Evolutionary conservation across 2,888 invertebrate species (phyloP), one percentile per base, ranked within the genome.

Genomic region (Pardosa pseudoannulata): DNA sequence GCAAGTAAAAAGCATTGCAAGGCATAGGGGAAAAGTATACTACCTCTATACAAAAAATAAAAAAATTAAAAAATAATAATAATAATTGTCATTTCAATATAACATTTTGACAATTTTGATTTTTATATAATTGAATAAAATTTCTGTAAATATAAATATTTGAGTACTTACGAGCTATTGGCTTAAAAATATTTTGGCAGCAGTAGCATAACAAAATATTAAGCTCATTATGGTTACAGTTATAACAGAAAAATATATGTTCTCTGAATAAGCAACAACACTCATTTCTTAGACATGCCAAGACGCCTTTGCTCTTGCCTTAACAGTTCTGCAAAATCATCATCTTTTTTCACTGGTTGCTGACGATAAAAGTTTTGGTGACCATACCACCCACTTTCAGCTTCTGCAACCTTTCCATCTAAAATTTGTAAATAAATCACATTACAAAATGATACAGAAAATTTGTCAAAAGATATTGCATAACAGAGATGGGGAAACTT

Each of bases 401-500:
- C 36, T 67, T 67, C 67, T 32, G 67, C 67, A 67, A 67, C 67
- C 32, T 32, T 67, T 11, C 67, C 67, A 67, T 67, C 67, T 67
- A 36, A 1, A 67, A 67, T 2, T 23, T n/a, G n/a, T n/a, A n/a
- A n/a, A n/a, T n/a, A n/a, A n/a, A n/a, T n/a, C n/a, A n/a, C n/a
- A n/a, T n/a, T n/a, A n/a, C n/a, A n/a, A n/a, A n/a, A n/a, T n/a
- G n/a, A n/a, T n/a, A n/a, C n/a, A n/a, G n/a, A n/a, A n/a, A n/a
- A n/a, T n/a, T n/a, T n/a, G n/a, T n/a, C n/a, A n/a, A n/a, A n/a
- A n/a, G n/a, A n/a, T n/a, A n/a, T n/a, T n/a, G n/a, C n/a, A n/a
- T n/a, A n/a, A n/a, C n/a, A n/a, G n/a, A n/a, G n/a, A n/a, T n/a
- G n/a, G n/a, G n/a, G n/a, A n/a, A n/a, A n/a, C n/a, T n/a, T n/a